These are phyloP conservation scores for Calcarius ornatus DNA, from an alignment of 2,113 vertebrate species.

Conservation along the genomic window DNA sequence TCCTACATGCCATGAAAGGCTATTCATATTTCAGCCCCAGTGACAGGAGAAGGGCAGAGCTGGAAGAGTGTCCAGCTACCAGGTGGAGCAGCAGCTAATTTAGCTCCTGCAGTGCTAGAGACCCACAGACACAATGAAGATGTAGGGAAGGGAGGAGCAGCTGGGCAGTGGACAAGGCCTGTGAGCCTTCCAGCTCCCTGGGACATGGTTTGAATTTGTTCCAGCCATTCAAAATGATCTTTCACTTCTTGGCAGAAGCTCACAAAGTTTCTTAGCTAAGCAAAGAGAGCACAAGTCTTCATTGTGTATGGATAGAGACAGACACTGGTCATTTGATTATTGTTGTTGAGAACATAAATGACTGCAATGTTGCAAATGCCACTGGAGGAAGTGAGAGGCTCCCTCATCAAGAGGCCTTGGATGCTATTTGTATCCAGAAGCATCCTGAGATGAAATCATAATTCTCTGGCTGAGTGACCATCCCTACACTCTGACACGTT, in stretches of 20 bases:
- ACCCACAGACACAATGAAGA: constrained; percentile 14
- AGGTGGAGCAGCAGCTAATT: constrained; percentile 20
- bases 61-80: background rate
- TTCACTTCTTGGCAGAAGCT: constrained; percentile 57
- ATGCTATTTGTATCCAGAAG: constrained; percentile 44
- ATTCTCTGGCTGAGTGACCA: background rate
- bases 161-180: constrained; percentile 49
- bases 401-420: constrained; percentile 20
- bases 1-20: background rate
- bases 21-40: background rate
- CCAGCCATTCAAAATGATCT: constrained; percentile 60
- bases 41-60: background rate
- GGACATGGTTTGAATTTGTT: constrained; percentile 56
- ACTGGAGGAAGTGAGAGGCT: constrained; percentile 46
- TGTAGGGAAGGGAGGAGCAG: constrained; percentile 35
- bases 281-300: constrained; percentile 41
- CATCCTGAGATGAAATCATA: constrained; percentile 52
- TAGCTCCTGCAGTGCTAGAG: background rate
- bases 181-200: constrained; percentile 34
- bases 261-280: constrained; percentile 43
- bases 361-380: constrained; percentile 49
- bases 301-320: constrained; percentile 16
- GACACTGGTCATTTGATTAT: constrained; percentile 54
- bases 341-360: constrained; percentile 45
- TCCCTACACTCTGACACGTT: background rate